phyloP scores from a whole-genome alignment of 2,888 invertebrate species.

The Marasmarcha lunaedactyla region DNA sequence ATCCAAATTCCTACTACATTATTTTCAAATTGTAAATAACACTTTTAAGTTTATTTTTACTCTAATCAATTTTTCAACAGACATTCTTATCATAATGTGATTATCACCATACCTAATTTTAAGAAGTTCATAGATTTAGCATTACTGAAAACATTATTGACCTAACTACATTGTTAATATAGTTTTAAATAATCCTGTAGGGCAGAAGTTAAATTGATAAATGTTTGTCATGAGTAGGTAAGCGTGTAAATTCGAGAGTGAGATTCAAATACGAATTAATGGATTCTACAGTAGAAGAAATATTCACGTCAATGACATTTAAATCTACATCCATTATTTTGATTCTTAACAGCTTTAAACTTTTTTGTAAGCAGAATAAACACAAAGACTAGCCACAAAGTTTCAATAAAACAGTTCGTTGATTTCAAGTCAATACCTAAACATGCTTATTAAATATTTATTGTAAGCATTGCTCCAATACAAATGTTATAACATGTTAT shows the following conservation, averaged over 20 bases:
- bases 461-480: slow-evolving; percentile 30
- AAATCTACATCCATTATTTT: slow-evolving; percentile 6
- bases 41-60: too few relatives aligned
- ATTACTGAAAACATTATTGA: slow-evolving; percentile 2
- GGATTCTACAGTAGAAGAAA: neutral
- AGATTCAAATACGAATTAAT: too few relatives aligned
- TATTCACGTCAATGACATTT: neutral
- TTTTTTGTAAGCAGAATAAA: slow-evolving; percentile 30
- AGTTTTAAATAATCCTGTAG: too few relatives aligned
- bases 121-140: slow-evolving; percentile 9
- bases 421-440: slow-evolving; percentile 38
- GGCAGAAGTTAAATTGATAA: too few relatives aligned
- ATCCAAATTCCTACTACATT: too few relatives aligned
- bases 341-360: slow-evolving; percentile 1
- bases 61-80: slow-evolving; percentile 39
- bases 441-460: slow-evolving; percentile 26
- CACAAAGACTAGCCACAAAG: slow-evolving; percentile 55
- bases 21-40: too few relatives aligned
- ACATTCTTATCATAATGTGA: slow-evolving; percentile 40
- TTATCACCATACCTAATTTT: slow-evolving; percentile 42
- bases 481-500: neutral
- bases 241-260: too few relatives aligned
- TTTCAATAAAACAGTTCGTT: slow-evolving; percentile 53
- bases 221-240: too few relatives aligned
- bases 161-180: too few relatives aligned